Evolutionary conservation across 2,888 invertebrate species (phyloP).

Genomic region (Acanthococcus lagerstroemiae): DNA sequence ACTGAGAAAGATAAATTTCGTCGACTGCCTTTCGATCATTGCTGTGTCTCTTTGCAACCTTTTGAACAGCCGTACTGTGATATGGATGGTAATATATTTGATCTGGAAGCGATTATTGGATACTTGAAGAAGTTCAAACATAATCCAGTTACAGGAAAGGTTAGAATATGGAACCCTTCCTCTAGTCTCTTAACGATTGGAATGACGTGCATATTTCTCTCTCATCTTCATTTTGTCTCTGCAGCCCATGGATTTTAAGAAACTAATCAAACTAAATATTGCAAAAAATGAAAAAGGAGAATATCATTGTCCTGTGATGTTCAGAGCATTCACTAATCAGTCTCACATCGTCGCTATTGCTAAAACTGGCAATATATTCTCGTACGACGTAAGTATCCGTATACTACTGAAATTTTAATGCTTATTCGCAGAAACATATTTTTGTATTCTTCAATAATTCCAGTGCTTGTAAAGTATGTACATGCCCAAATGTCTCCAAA

Average conservation of each 20-base stretch:
- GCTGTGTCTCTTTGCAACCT: constrained; percentile 82
- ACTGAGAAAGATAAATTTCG: constrained; percentile 67
- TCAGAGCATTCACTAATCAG: constrained; percentile 84
- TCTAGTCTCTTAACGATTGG: background rate
- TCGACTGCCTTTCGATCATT: constrained; percentile 85
- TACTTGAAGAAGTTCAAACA: constrained; percentile 84
- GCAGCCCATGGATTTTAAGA: constrained; percentile 67
- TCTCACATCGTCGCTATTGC: constrained; percentile 85
- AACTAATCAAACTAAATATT: constrained; percentile 75
- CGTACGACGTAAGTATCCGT: constrained; percentile 63
- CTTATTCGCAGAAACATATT: background rate
- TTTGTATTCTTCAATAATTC: constrained; percentile 1
- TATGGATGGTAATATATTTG: constrained; percentile 82
- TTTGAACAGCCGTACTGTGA: constrained; percentile 89
- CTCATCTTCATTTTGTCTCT: constrained; percentile 38
- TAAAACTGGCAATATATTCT: constrained; percentile 90
- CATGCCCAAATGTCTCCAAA: too few species aligned
- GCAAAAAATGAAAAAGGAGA: constrained; percentile 71
- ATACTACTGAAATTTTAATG: background rate
- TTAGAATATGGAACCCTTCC: constrained; percentile 38
- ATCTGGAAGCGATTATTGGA: constrained; percentile 72
- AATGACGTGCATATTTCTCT: background rate
- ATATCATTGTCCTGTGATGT: constrained; percentile 89
- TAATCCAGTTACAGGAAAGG: constrained; percentile 88
- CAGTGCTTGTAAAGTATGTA: background rate